phyloP scores from a whole-genome alignment of 2,888 invertebrate genomes.

The Alsophila aescularia region DNA sequence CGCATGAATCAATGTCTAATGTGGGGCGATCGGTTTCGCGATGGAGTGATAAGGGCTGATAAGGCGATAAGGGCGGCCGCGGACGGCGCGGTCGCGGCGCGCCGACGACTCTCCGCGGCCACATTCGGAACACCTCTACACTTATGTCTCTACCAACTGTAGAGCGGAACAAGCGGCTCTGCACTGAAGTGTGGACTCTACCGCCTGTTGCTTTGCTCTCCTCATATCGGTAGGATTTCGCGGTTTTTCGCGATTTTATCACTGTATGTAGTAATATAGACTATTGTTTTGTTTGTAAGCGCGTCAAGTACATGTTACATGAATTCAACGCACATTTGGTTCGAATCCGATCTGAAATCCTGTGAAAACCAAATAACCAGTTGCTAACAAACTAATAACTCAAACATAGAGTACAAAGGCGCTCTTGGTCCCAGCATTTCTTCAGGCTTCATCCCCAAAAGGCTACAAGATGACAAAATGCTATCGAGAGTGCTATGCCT shows the following conservation, averaged over 20 bases:
- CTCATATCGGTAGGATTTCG: constrained; percentile 4
- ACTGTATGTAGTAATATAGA: background rate
- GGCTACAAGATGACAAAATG: too few relatives aligned
- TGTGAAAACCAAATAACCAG: too few relatives aligned
- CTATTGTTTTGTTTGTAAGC: background rate
- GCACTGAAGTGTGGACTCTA: background rate
- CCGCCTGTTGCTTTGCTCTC: constrained; percentile 20
- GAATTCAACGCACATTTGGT: too few relatives aligned
- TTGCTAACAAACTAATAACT: too few relatives aligned
- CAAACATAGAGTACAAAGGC: too few relatives aligned
- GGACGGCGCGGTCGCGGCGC: constrained; percentile 54
- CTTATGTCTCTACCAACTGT: constrained; percentile 15
- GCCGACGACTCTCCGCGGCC: constrained; percentile 63
- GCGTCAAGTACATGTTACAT: too few relatives aligned
- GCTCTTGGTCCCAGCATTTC: too few relatives aligned
- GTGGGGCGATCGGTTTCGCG: constrained; percentile 74
- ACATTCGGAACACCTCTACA: constrained; percentile 68
- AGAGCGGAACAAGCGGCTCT: background rate
- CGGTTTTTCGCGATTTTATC: background rate
- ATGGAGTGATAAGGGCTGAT: constrained; percentile 78
- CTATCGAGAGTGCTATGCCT: too few relatives aligned
- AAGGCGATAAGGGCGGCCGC: constrained; percentile 66
- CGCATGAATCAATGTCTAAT: constrained; percentile 52
- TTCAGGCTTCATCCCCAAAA: too few relatives aligned
- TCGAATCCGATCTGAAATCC: too few relatives aligned